A percentile compares a stretch with the other conserved stretches of the same genome.
These are phyloP conservation scores for Pithys albifrons DNA, from an alignment of 2,113 vertebrate species.

Conservation along the genomic window DNA sequence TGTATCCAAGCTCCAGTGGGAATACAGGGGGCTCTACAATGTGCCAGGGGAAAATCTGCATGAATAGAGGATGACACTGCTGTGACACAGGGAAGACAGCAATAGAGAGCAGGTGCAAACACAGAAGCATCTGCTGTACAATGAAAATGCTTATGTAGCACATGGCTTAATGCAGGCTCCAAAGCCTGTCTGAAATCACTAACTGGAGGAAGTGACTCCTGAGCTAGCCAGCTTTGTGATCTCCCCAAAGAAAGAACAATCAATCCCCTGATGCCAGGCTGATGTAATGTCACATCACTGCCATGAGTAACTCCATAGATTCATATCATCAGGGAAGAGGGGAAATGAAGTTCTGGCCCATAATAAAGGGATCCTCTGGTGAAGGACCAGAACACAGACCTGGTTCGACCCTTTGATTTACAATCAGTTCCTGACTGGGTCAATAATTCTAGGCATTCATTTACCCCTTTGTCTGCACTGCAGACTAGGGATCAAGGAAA, in stretches of 20 bases:
- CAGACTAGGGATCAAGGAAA: neutral
- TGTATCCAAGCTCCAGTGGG: neutral
- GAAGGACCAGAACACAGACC: neutral
- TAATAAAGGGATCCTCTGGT: neutral
- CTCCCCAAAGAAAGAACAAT: neutral
- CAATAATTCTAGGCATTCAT: neutral
- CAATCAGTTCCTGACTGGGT: neutral
- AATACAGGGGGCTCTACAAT: neutral
- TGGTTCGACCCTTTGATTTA: neutral
- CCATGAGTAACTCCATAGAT: neutral
- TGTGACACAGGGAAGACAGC: neutral
- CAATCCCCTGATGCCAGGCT: neutral
- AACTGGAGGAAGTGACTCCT: neutral
- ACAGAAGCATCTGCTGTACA: neutral
- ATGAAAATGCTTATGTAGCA: neutral
- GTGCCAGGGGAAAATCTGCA: neutral
- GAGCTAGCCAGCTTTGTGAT: neutral
- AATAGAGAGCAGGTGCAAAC: conserved; percentile 5
- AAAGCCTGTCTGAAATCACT: conserved; percentile 7
- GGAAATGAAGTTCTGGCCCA: neutral
- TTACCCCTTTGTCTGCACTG: neutral
- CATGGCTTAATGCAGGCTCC: neutral
- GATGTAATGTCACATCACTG: neutral
- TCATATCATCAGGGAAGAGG: neutral
- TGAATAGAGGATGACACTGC: neutral